A percentile compares a stretch with the other conserved stretches of the same genome.
These are phyloP conservation scores for chimpanzee (Pan troglodytes) DNA, from an alignment of 2,113 vertebrate species.

Conservation along the genomic window NHGRI_mPanTro3-v2.1_pri NC_072398.2:190509501-190510000, in stretches of 20 bases:
- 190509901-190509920: background rate
- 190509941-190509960: background rate
- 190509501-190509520: background rate
- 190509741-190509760: background rate
- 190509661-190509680: slow-evolving; percentile 4
- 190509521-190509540: background rate
- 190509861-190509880: background rate
- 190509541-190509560: background rate
- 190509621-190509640: background rate
- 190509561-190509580: background rate
- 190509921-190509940: background rate
- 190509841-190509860: background rate
- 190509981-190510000: background rate
- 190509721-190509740: background rate
- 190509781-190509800: background rate
- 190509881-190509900: background rate
- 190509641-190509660: background rate
- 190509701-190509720: background rate
- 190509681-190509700: background rate
- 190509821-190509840: background rate
- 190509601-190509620: background rate
- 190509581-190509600: background rate
- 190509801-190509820: background rate
- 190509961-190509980: background rate
- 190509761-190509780: background rate